Percentiles rank a stretch among this genome's conserved stretches.
Conservation (phyloP, 2,888 invertebrate genomes). For the Apotomis turbidana region DNA sequence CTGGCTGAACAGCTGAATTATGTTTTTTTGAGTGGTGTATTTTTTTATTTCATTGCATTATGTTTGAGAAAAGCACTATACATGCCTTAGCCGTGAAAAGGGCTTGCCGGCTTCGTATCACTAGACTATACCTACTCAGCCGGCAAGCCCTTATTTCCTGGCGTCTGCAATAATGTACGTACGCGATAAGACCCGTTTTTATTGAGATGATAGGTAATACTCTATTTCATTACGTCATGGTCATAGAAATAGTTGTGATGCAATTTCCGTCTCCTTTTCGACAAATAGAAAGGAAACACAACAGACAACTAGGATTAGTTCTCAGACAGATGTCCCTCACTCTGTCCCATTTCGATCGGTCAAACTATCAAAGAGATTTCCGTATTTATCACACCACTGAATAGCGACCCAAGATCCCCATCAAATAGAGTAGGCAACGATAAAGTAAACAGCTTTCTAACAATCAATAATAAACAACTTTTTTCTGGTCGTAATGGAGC, state of each 20-base stretch:
- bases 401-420: constrained; percentile 32
- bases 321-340: constrained; percentile 27
- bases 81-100: too few relatives aligned
- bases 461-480: constrained; percentile 51
- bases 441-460: constrained; percentile 49
- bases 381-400: constrained; percentile 38
- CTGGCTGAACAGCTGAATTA: too few relatives aligned
- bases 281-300: neutral
- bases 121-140: too few relatives aligned
- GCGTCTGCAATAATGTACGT: too few relatives aligned
- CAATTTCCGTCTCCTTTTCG: neutral
- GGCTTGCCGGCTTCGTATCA: too few relatives aligned
- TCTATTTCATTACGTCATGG: too few relatives aligned
- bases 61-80: too few relatives aligned
- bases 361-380: constrained; percentile 37
- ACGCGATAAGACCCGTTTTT: too few relatives aligned
- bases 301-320: constrained; percentile 5
- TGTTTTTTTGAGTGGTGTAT: too few relatives aligned
- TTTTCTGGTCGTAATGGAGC: constrained; percentile 56
- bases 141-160: too few relatives aligned
- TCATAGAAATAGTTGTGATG: neutral
- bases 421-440: constrained; percentile 42
- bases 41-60: too few relatives aligned
- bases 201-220: too few relatives aligned
- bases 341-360: constrained; percentile 36